Conservation (phyloP, 2,113 vertebrate genomes). For the Ornithorhynchus anatinus region DNA sequence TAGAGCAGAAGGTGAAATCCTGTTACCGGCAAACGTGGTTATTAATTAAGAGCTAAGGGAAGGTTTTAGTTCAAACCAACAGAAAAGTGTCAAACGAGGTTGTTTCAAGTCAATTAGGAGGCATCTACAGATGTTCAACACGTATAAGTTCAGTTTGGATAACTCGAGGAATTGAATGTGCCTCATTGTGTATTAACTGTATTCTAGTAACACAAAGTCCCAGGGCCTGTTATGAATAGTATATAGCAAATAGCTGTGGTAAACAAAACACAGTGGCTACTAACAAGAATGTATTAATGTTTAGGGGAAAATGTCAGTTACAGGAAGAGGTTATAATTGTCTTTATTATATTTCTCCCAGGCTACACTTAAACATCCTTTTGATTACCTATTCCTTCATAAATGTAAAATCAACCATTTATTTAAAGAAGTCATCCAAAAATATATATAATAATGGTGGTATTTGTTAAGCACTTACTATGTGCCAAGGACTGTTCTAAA, state of each 20-base stretch:
- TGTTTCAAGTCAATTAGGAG: slow-evolving; percentile 17
- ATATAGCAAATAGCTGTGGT: background rate
- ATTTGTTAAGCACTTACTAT: no score
- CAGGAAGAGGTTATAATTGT: background rate
- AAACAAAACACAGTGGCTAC: background rate
- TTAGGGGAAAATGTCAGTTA: background rate
- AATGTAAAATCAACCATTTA: background rate
- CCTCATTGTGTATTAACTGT: background rate
- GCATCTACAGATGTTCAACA: background rate
- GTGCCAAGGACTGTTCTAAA: no score
- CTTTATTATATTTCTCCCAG: background rate
- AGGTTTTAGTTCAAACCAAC: background rate
- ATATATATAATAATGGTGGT: background rate
- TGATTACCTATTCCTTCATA: no score
- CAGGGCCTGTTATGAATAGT: background rate
- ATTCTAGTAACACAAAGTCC: background rate
- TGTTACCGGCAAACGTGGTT: slow-evolving; percentile 16
- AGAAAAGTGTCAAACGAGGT: background rate
- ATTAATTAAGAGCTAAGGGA: slow-evolving; percentile 30
- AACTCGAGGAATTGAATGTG: background rate
- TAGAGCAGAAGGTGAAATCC: slow-evolving; percentile 12
- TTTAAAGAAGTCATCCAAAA: background rate
- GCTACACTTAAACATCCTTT: background rate
- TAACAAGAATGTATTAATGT: fast-evolving
- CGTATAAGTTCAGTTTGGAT: slow-evolving; percentile 3